Conservation (phyloP, 2,113 vertebrate species). For the Lepisosteus oculatus region DNA sequence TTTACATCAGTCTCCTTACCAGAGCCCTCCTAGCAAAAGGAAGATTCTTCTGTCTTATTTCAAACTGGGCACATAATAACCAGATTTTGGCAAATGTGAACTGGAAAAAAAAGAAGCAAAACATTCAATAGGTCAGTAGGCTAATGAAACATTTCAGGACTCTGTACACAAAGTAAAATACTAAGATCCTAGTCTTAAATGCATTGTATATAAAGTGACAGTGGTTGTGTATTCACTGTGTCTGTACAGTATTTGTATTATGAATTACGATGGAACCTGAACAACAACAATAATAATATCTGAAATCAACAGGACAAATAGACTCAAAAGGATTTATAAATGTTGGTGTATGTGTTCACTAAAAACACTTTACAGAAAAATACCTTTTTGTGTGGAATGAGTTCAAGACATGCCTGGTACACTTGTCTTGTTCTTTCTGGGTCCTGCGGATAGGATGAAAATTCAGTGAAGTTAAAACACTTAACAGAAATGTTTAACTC, state of each 20-base stretch:
- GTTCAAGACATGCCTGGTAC: conserved; percentile 88
- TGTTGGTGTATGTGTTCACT: neutral
- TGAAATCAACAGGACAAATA: neutral
- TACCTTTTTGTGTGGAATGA: conserved; percentile 98
- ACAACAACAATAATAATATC: too few relatives aligned
- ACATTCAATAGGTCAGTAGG: neutral
- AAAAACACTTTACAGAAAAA: neutral
- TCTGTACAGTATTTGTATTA: too few relatives aligned
- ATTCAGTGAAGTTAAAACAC: neutral
- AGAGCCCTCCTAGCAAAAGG: conserved; percentile 80
- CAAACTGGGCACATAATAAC: conserved; percentile 89
- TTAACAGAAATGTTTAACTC: neutral
- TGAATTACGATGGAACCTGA: too few relatives aligned
- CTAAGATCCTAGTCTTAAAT: too few relatives aligned
- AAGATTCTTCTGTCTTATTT: conserved; percentile 95
- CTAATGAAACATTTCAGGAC: too few relatives aligned
- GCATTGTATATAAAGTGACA: too few relatives aligned
- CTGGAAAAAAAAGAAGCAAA: conserved; percentile 58
- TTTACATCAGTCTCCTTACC: conserved; percentile 63
- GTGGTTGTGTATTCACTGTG: too few relatives aligned
- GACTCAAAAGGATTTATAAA: neutral
- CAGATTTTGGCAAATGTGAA: conserved; percentile 98
- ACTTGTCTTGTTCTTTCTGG: conserved; percentile 89
- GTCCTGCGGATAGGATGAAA: conserved; percentile 64
- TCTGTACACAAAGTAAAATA: too few relatives aligned